Base-by-base conservation (phyloP, 2,797 vertebrate genomes). In the Natrix natrix region DNA sequence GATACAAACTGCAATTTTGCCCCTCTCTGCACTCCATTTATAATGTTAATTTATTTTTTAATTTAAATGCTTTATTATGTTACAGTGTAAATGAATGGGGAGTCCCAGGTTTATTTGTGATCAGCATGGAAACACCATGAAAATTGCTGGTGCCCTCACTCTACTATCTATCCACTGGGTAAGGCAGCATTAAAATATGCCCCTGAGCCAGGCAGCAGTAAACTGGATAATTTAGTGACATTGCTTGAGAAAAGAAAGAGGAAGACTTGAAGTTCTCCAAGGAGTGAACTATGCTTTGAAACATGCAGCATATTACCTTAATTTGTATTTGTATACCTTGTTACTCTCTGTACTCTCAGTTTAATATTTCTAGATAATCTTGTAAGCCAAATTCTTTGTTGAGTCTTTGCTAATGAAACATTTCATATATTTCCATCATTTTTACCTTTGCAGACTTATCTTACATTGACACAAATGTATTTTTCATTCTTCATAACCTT, bases 51-150 rank as follows among this genome's bases (percentile, higher is more conserved):
- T 1, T n/a, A n/a, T 20, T 93, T 93, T 90, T 90, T 94, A 90
- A 91, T 59, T 95, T 48, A 26, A 89, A 92, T 59, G 74, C 8
- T 92, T 93, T 95, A 93, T 92, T 92, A 92, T 69, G 56, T 60
- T 93, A 28, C 57, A 92, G 92, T 60, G 93, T 55, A 48, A 32
- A 24, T 93, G 17, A 90, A 55, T 86, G 89, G 48, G 74, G 88
- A 94, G 94, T 92, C 86, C 2, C 61, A 87, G 14, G 32, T 61
- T 91, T 74, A 91, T 89, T 63, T 94, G 86, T 94, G 88, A 52
- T 78, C 95, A 78, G 4, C 28, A 88, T 17, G 24, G 91, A 32
- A 94, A 6, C 26, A 56, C 28, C 16, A 69, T 24, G 17, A 90
- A 48, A 48, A 78, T 61, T 83, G 28, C 2, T 61, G 86, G n/a